These are phyloP conservation scores for Porites rus DNA, from an alignment of 92 coral and sea anemone species.

Conservation along the genomic window DNA sequence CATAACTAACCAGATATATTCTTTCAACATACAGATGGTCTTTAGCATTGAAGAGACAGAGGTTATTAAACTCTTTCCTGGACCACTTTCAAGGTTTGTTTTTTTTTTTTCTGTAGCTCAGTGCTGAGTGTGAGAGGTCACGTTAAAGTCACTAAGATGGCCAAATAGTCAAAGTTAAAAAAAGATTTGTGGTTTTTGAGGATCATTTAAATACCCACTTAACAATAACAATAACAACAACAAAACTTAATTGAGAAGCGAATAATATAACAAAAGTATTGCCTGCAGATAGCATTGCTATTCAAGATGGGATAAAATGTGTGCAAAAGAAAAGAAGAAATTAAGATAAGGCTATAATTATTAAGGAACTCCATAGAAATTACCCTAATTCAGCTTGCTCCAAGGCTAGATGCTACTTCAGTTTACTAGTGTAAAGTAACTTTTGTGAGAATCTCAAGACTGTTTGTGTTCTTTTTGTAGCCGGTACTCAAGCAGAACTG, in stretches of 20 bases:
- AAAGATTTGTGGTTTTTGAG: neutral
- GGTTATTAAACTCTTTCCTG: conserved; percentile 72
- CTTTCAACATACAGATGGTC: conserved; percentile 37
- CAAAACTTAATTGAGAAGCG: too few relatives aligned
- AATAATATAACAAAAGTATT: too few relatives aligned
- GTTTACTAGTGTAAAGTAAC: too few relatives aligned
- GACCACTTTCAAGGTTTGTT: conserved; percentile 81
- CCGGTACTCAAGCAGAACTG: conserved; percentile 50
- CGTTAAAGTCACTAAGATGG: neutral
- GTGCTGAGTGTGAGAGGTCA: neutral
- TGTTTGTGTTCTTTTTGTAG: neutral
- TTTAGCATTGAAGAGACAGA: conserved; percentile 54
- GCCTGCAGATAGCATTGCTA: too few relatives aligned
- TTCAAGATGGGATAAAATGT: too few relatives aligned
- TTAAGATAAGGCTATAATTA: too few relatives aligned
- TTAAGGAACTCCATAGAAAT: too few relatives aligned
- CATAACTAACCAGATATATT: neutral
- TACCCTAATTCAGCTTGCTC: too few relatives aligned
- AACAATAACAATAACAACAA: too few relatives aligned
- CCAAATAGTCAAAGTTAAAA: too few relatives aligned
- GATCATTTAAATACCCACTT: neutral
- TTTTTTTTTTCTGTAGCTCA: neutral
- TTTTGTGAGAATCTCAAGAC: neutral
- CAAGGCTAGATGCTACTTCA: too few relatives aligned
- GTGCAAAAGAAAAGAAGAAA: too few relatives aligned